Conservation (phyloP, 2,113 vertebrate genomes). For the Cyanoramphus novaezelandiae region DNA sequence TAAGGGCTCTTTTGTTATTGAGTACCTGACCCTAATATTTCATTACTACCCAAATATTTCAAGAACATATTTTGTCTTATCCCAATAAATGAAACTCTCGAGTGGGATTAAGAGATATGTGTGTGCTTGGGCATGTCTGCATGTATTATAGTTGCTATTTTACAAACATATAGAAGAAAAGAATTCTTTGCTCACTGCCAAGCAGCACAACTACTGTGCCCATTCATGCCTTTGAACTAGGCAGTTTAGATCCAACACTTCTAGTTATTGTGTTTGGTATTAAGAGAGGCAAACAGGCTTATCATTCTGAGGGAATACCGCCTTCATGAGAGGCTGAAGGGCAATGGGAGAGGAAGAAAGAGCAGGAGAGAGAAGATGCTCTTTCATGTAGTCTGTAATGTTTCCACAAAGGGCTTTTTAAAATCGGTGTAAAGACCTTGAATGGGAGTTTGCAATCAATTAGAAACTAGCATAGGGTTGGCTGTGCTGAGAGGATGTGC, state of each 20-base stretch:
- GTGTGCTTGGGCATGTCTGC: background rate
- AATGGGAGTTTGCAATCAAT: background rate
- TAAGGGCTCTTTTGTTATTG: background rate
- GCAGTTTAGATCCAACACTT: background rate
- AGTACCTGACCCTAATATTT: background rate
- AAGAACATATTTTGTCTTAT: background rate
- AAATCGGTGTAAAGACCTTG: background rate
- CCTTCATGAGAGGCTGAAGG: background rate
- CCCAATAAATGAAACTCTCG: background rate
- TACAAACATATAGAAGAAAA: background rate
- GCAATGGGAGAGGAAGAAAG: background rate
- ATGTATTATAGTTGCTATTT: background rate
- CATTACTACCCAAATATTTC: background rate
- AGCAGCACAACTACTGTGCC: background rate
- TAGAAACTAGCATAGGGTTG: background rate
- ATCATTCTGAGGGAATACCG: background rate
- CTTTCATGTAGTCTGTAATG: background rate
- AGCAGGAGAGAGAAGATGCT: background rate
- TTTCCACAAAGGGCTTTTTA: background rate
- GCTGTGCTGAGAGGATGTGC: background rate
- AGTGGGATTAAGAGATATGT: accelerated
- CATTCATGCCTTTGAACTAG: background rate
- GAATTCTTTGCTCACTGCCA: background rate
- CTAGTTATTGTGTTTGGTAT: background rate
- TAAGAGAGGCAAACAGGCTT: background rate